Evolutionary conservation across 2,113 vertebrate genomes (phyloP), one percentile per base, ranked within the genome.

Genomic region (Dasypus novemcinctus): DNA sequence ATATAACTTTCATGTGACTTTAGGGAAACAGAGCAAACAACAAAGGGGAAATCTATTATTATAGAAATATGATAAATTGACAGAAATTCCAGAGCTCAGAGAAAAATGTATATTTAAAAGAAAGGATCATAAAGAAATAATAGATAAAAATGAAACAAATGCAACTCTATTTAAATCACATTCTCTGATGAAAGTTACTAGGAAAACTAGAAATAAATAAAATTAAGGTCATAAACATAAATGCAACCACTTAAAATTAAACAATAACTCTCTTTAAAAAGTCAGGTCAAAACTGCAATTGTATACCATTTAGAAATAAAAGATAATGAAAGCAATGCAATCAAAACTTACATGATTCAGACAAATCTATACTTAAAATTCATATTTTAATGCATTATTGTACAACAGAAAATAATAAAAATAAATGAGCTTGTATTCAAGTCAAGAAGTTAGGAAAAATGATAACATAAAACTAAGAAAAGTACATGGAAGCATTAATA

Each of bases 211-310:
- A 83, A 89, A 95, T 85, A 91, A 91, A 69, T 59, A 23, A 90
- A 64, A 84, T 75, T 84, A 49, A 72, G 15, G 7, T 33, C 57
- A 95, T 95, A 91, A 90, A 78, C 71, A 91, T 78, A 82, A 93
- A n/a, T 57, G 13, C 21, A 91, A 69, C 31, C 31, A 74, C 52
- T 89, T 79, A 64, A 88, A 41, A 96, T 93, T 68, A 91, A 74
- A 87, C 15, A 91, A 31, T 91, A 89, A 89, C 14, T 86, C 1
- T 75, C 21, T 80, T 76, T 15, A 84, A 59, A 66, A 59, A 61
- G 14, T 86, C 43, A 74, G 49, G 49, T 79, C 46, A 90, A 80
- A 95, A 93, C 43, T 52, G 5, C 10, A 93, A 84, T 93, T 54
- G 93, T 25, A 7, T 41, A 57, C 15, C 36, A 87, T 10, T 87